Evolutionary conservation across 2,888 invertebrate species (phyloP).

Genomic region (Xestia rhomboidea): DNA sequence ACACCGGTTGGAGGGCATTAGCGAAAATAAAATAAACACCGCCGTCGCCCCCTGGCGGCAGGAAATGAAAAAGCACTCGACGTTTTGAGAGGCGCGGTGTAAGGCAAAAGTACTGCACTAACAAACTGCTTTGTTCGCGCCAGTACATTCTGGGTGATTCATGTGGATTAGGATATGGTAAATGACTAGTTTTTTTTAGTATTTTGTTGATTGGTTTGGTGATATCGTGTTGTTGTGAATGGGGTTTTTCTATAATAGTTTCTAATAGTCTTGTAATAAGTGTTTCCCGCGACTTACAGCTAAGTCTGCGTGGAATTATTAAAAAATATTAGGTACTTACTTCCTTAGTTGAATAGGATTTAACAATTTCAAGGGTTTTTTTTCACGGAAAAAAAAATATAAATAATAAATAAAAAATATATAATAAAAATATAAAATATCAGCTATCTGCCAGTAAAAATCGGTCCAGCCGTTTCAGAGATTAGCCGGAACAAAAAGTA

Average conservation of each 20-base stretch:
- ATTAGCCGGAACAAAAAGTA: no score
- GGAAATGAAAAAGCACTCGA: slow-evolving; percentile 84
- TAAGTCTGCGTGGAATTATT: no score
- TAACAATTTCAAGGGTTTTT: no score
- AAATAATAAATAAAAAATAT: no score
- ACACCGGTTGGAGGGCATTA: slow-evolving; percentile 76
- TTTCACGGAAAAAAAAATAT: no score
- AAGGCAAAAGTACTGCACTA: slow-evolving; percentile 79
- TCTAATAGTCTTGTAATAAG: not conserved
- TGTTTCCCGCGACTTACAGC: no score
- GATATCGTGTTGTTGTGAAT: not conserved
- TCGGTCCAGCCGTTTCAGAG: no score
- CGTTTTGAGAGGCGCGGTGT: slow-evolving; percentile 73
- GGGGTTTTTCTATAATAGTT: not conserved
- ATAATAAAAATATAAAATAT: no score
- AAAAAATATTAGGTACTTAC: no score
- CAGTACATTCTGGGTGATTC: slow-evolving; percentile 59
- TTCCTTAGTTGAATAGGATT: no score
- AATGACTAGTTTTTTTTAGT: slow-evolving; percentile 11
- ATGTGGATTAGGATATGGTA: slow-evolving; percentile 36
- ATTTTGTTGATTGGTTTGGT: not conserved
- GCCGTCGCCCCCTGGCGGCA: slow-evolving; percentile 76
- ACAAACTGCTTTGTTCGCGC: slow-evolving; percentile 83
- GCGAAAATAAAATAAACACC: slow-evolving; percentile 78
- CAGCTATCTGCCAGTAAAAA: no score